Percentiles rank a stretch among this genome's conserved stretches.
phyloP scores from a whole-genome alignment of 2,797 vertebrate species.

The Sciaenops ocellatus region DNA sequence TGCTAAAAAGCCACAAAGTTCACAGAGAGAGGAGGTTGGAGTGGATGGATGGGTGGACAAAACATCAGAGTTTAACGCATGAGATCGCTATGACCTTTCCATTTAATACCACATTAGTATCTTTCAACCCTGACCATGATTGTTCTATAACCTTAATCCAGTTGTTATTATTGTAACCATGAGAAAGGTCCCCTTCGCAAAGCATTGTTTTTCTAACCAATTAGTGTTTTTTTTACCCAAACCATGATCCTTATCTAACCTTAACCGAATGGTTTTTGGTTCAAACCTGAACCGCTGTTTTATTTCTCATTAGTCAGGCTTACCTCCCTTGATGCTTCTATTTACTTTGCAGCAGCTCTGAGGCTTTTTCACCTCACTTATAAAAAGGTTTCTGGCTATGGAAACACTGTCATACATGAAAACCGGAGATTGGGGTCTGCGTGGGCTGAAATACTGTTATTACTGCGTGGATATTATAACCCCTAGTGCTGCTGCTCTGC shows the following conservation, averaged over 20 bases:
- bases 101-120: background rate
- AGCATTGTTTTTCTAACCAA: background rate
- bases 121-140: background rate
- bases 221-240: background rate
- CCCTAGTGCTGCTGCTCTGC: background rate
- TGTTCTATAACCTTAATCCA: background rate
- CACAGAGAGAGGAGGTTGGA: background rate
- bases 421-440: background rate
- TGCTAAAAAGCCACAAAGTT: background rate
- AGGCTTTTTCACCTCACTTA: background rate
- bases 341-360: constrained; percentile 18
- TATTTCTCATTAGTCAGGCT: background rate
- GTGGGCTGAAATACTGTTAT: constrained; percentile 2
- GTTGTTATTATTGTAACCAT: background rate
- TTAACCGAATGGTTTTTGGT: background rate
- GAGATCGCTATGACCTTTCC: background rate
- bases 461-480: constrained; percentile 12
- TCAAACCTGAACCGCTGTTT: constrained; percentile 8
- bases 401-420: background rate
- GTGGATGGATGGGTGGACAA: background rate
- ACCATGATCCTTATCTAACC: background rate
- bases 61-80: background rate
- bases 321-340: background rate
- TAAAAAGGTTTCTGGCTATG: background rate
- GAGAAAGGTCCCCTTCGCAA: background rate